Conservation (phyloP, 2,888 invertebrate genomes). For the Volucella inflata region DNA sequence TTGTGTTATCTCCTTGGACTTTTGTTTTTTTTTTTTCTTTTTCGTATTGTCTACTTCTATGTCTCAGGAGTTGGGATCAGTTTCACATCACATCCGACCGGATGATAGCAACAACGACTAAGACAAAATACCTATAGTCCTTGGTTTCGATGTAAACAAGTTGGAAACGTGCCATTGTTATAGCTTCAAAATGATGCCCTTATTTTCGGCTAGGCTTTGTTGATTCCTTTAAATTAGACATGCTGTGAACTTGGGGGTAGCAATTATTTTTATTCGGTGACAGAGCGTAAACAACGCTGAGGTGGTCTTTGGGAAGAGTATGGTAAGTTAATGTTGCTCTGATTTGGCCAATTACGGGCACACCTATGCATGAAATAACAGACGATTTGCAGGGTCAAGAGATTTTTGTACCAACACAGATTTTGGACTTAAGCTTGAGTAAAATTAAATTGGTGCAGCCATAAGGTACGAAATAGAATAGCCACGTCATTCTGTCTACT, state of each 20-base stretch:
- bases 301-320: slow-evolving; percentile 6
- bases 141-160: slow-evolving; percentile 58
- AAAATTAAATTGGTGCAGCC: too few species aligned
- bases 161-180: slow-evolving; percentile 53
- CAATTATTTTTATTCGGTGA: slow-evolving; percentile 69
- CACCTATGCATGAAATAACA: too few species aligned
- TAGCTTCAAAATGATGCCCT: slow-evolving; percentile 50
- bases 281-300: slow-evolving; percentile 4
- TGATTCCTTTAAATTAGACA: slow-evolving; percentile 67
- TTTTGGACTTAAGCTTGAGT: too few species aligned
- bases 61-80: slow-evolving; percentile 54
- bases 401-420: too few species aligned
- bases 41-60: slow-evolving; percentile 9
- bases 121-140: slow-evolving; percentile 44
- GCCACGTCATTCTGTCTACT: too few species aligned
- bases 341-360: not conserved
- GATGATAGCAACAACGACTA: slow-evolving; percentile 7
- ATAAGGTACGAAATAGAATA: too few species aligned
- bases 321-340: slow-evolving; percentile 55
- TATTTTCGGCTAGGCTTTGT: slow-evolving; percentile 65
- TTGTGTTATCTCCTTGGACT: slow-evolving; percentile 1
- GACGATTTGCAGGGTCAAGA: too few species aligned
- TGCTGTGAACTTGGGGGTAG: slow-evolving; percentile 53
- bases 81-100: slow-evolving; percentile 57
- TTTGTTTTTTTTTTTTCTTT: too few species aligned